Percentiles rank a stretch among this genome's conserved stretches.
Conservation (phyloP, 2,888 invertebrate genomes). For the Epirrita christyi region DNA sequence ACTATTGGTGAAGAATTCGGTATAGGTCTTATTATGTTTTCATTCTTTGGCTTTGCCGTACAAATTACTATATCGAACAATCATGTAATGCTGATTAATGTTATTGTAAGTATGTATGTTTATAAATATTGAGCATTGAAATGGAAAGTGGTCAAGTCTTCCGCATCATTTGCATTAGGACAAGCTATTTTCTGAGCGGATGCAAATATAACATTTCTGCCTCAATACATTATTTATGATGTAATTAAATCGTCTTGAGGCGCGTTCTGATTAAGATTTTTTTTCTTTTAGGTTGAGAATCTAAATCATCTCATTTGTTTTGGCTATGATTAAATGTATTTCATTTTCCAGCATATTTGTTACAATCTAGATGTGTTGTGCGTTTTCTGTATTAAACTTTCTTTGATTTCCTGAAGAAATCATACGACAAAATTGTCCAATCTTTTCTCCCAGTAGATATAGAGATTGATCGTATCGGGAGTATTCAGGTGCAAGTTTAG, state of each 20-base stretch:
- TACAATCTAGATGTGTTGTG: too few relatives aligned
- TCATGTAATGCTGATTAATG: constrained; percentile 8
- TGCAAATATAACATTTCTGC: constrained; percentile 62
- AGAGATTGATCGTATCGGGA: constrained; percentile 17
- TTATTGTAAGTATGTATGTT: constrained; percentile 3
- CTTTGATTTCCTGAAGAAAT: neutral
- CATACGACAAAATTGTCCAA: constrained; percentile 13
- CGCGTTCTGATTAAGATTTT: neutral
- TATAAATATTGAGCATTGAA: constrained; percentile 33
- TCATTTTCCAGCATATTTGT: too few relatives aligned
- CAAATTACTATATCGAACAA: constrained; percentile 2
- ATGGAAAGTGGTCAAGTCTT: constrained; percentile 51
- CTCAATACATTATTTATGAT: constrained; percentile 51
- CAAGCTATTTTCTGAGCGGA: constrained; percentile 55
- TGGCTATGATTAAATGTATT: neutral
- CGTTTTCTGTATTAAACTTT: neutral
- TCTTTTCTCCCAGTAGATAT: constrained; percentile 14
- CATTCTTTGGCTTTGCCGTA: neutral
- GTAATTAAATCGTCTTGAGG: constrained; percentile 35
- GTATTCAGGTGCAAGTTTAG: constrained; percentile 27
- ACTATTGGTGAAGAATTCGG: too few relatives aligned
- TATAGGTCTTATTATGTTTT: neutral
- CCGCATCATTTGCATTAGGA: constrained; percentile 54
- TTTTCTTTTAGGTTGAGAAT: neutral
- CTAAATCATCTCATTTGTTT: neutral